A percentile compares a stretch with the other conserved stretches of the same genome.
phyloP scores from a whole-genome alignment of 2,888 invertebrate species.

The Dinocampus coccinellae region DNA sequence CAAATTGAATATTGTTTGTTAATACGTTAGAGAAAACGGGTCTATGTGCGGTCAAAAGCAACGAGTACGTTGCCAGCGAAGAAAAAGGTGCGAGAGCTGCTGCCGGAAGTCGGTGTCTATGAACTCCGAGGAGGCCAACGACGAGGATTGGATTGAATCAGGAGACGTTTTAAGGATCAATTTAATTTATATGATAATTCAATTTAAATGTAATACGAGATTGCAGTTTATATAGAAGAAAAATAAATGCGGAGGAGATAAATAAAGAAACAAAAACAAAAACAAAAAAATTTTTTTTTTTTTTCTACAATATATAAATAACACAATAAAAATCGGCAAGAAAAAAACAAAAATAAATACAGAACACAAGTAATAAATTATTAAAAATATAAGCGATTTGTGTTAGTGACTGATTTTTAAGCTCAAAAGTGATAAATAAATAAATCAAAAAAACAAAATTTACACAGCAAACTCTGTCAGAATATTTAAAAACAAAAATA shows the following conservation, averaged over 20 bases:
- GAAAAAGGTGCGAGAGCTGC: conserved; percentile 40
- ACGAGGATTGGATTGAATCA: conserved; percentile 43
- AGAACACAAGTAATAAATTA: no score
- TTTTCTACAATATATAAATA: no score
- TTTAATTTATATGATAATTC: not conserved
- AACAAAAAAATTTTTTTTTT: no score
- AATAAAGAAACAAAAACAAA: not conserved
- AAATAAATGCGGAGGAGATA: not conserved
- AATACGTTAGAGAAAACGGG: conserved; percentile 16
- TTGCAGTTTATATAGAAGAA: not conserved
- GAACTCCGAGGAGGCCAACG: conserved; percentile 51
- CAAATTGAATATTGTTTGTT: not conserved
- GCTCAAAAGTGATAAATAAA: no score
- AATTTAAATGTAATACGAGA: not conserved
- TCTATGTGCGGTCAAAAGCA: conserved; percentile 47
- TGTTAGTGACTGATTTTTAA: no score
- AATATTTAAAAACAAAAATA: no score
- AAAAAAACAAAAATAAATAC: no score
- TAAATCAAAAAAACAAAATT: no score
- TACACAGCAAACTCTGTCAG: no score
- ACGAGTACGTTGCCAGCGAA: conserved; percentile 39
- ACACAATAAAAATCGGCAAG: no score
- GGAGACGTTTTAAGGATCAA: not conserved
- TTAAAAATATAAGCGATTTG: no score
- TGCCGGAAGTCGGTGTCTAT: conserved; percentile 46